Base-by-base conservation (phyloP, 2,888 invertebrate genomes). In the Galeopsomyia nigrocyanea region DNA sequence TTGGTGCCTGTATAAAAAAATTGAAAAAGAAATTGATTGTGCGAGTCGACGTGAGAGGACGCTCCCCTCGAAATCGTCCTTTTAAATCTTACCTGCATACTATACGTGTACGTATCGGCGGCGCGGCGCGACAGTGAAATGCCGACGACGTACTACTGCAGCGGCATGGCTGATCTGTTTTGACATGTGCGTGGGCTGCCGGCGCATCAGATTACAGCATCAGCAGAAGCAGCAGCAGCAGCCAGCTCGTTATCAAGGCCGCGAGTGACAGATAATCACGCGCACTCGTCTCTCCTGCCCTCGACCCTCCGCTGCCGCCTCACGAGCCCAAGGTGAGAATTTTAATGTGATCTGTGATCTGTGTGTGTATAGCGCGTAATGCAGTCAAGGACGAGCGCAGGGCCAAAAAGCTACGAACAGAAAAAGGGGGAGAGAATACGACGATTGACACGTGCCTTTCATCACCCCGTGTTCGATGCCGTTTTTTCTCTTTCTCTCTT, bases 101-200 rank as follows among this genome's bases (percentile, higher is more conserved):
- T 5, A 5, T 5, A 26, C 26, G 5, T 5, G 31, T 13, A 19
- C 10, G 50, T 16, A 63, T 49, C 17, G 3, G 39, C 39, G 22
- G 14, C 22, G 3, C 26, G n/a, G 51, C 47, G 51, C 47, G 50
- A 26, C 22, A 21, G 49, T 46, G 26, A 61, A 49, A 16, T 10
- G 51, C 47, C 68, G 72, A 71, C 68, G 73, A 71, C 77, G 39
- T 74, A 58, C 58, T 64, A 64, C 69, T 55, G 65, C 61, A 75
- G 68, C 74, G 70, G 13, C 75, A 78, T 76, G 80, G 79, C 39
- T 80, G 81, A 80, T 81, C 82, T 84, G 83, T 83, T 84, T 83
- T 85, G 84, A 84, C 84, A 84, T 84, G 84, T 84, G 84, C 82
- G 80, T 80, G 75, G 75, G 76, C 78, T 80, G 79, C 81, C 83